Evolutionary conservation across 2,888 invertebrate species (phyloP), one percentile per base, ranked within the genome.

Genomic region (Caenorhabditis panamensis): DNA sequence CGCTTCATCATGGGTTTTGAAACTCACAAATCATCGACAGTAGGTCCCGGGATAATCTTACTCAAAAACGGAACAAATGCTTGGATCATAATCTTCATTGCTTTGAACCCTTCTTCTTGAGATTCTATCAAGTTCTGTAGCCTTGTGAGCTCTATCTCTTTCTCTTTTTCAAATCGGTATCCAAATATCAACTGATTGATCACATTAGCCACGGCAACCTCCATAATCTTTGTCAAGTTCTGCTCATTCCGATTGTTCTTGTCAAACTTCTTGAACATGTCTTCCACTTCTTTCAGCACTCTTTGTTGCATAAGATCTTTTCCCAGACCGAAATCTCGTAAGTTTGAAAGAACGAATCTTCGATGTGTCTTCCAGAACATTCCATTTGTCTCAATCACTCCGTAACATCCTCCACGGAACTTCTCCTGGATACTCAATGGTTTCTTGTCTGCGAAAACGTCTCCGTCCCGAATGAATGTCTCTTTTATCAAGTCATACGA

Each of bases 401-500:
- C 84, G 44, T 51, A 82, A 3, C 64, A 20, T 8, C 81, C 81
- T n/a, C 79, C 84, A 3, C 75, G 58, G n/a, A 80, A 51, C 20
- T 62, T 28, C 24, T 54, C n/a, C 31, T 63, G 51, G 58, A 66
- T 53, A 16, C 59, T 16, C 18, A 67, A 18, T 36, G 44, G 20
- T 9, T 49, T 58, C 18, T 82, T 78, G 49, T 75, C 68, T 28
- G 63, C 53, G 53, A 73, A 84, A 0, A 71, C 75, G 41, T 84
- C 83, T 3, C 71, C 82, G 44, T 84, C 84, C 6, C 62, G 66
- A 16, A 84, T 72, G 66, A 84, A 82, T 0, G 84, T 81, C 22
- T 84, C 83, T 41, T 84, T 81, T 37, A 84, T 64, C 1, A 47
- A 24, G 3, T 69, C 49, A 47, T 77, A 84, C 31, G 72, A 72